Evolutionary conservation across 2,888 invertebrate species (phyloP), one percentile per base, ranked within the genome.

Genomic region (Balanococcus diminutus): DNA sequence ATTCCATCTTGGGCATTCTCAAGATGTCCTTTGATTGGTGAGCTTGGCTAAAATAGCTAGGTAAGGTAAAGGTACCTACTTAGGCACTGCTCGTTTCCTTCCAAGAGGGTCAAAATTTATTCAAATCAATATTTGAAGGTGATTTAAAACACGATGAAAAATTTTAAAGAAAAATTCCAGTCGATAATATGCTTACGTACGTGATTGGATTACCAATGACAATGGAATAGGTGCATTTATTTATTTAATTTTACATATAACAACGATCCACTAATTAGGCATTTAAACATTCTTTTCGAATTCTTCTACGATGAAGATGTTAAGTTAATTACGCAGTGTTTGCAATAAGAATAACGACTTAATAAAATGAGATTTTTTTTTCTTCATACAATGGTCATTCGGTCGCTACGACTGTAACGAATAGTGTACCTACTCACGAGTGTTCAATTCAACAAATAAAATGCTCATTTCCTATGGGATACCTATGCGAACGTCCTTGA

Each of bases 401-500:
- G n/a, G n/a, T n/a, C 22, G 28, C 14, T 67, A 4, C 2, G 61
- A 28, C 61, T 19, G n/a, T 19, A 56, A 19, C 8, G 28, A 67
- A 1, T 19, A 51, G 3, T 56, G 46, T n/a, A 46, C 46, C 14
- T 56, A 25, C 61, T 67, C 61, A 28, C 61, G 28, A 25, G 61
- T 51, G n/a, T 67, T 67, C 28, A 67, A 67, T 67, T 67, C 28
- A 28, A 67, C 22, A 28, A 67, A 67, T 28, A 28, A 51, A 67
- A 67, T 67, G 9, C 61, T 28, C 61, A 67, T 67, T 67, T 67
- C 61, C 61, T 67, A 67, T 67, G 61, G 11, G 28, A 67, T 67
- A 51, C 51, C 1, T 67, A 28, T 67, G 61, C 61, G n/a, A 75
- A 75, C 32, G 75, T 75, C 75, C 32, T 75, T 75, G 75, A 75